These are phyloP conservation scores for Coreius guichenoti DNA, from an alignment of 2,797 vertebrate species.

Conservation along the genomic window DNA sequence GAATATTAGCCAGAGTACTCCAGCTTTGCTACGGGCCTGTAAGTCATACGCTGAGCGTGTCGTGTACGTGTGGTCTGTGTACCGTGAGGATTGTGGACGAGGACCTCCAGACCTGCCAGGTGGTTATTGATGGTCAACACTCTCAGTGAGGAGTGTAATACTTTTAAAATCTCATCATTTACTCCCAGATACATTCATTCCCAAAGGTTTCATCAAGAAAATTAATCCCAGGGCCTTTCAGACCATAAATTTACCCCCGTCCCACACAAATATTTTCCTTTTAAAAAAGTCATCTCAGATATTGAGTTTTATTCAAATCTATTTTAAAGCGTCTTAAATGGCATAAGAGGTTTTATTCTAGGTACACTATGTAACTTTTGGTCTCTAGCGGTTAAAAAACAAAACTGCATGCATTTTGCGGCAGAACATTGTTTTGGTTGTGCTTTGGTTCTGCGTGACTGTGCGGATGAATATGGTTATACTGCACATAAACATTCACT, in stretches of 20 bases:
- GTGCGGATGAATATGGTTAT: background rate
- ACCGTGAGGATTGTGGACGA: slow-evolving; percentile 5
- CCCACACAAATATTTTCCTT: slow-evolving; percentile 58
- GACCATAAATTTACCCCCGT: slow-evolving; percentile 57
- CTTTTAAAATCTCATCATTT: slow-evolving; percentile 66
- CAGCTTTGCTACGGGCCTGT: slow-evolving; percentile 40
- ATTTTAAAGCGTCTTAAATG: slow-evolving; percentile 33
- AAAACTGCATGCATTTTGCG: background rate
- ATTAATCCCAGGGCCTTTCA: slow-evolving; percentile 60
- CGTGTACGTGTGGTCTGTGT: background rate
- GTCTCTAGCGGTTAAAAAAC: background rate
- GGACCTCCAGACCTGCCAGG: slow-evolving; percentile 51
- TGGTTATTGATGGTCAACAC: slow-evolving; percentile 66
- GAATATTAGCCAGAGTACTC: slow-evolving; percentile 54
- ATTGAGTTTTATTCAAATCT: slow-evolving; percentile 54
- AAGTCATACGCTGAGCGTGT: slow-evolving; percentile 47
- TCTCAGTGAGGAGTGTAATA: slow-evolving; percentile 60
- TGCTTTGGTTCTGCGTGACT: background rate
- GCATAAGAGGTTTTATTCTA: slow-evolving; percentile 22
- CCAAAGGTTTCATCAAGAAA: slow-evolving; percentile 61
- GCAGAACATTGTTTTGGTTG: background rate
- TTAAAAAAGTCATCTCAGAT: slow-evolving; percentile 58
- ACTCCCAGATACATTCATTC: slow-evolving; percentile 56
- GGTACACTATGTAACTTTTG: background rate
- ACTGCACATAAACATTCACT: background rate